phyloP scores from a whole-genome alignment of 1,140 invertebrate genomes.

The Panagrolaimus sp. region DNA sequence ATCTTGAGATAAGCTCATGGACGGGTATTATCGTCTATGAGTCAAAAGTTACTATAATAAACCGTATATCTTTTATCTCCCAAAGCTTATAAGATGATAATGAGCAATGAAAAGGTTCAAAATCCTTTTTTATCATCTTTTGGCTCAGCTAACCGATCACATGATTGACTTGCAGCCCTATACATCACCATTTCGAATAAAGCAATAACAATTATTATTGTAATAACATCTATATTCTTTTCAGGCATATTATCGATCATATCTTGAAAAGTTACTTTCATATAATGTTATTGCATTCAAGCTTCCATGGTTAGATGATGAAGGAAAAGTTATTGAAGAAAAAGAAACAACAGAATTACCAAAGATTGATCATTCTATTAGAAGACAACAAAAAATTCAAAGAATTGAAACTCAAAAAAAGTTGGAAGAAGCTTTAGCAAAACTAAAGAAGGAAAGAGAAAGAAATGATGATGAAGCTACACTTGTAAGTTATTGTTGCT shows the following conservation, averaged over 20 bases:
- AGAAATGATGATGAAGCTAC: slow-evolving; percentile 30
- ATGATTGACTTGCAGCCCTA: too few relatives aligned
- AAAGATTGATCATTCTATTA: neutral
- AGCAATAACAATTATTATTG: too few relatives aligned
- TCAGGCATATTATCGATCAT: slow-evolving; percentile 29
- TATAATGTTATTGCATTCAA: slow-evolving; percentile 31
- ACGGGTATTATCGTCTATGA: too few relatives aligned
- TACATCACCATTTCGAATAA: too few relatives aligned
- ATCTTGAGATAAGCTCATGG: too few relatives aligned
- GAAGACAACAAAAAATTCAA: slow-evolving; percentile 24
- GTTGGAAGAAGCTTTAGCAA: slow-evolving; percentile 27
- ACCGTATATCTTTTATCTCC: too few relatives aligned
- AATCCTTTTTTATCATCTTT: too few relatives aligned
- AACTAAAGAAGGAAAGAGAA: slow-evolving; percentile 21
- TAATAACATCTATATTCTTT: too few relatives aligned
- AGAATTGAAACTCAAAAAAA: slow-evolving; percentile 20
- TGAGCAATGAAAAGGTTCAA: too few relatives aligned
- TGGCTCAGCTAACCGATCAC: too few relatives aligned
- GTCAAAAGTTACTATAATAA: too few relatives aligned
- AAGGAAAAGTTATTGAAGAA: slow-evolving; percentile 6
- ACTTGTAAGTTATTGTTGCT: slow-evolving; percentile 15
- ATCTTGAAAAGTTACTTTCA: slow-evolving; percentile 20
- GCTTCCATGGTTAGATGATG: slow-evolving; percentile 25
- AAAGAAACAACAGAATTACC: neutral
- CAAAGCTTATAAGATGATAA: too few relatives aligned